Conservation (phyloP, 1,140 invertebrate genomes). For the Danaus melanippus region DNA sequence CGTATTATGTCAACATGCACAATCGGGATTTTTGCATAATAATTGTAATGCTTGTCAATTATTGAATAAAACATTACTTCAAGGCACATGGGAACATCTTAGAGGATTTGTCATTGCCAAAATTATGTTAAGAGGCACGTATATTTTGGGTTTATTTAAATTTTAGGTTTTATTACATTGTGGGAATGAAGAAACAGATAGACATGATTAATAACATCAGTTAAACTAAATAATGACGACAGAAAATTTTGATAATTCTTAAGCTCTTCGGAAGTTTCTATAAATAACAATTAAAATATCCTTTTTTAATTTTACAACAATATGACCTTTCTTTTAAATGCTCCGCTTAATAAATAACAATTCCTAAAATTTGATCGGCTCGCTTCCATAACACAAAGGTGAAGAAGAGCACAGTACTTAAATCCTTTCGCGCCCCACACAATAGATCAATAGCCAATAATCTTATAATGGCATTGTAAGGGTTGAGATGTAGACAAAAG, state of each 20-base stretch:
- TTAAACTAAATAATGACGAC: no score
- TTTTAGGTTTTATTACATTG: no score
- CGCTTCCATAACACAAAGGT: slow-evolving; percentile 12
- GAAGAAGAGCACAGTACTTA: slow-evolving; percentile 37
- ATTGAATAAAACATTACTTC: slow-evolving; percentile 56
- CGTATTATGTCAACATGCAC: slow-evolving; percentile 67
- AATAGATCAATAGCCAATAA: slow-evolving; percentile 66
- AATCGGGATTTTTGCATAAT: slow-evolving; percentile 58
- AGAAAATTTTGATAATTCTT: no score
- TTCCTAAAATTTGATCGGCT: slow-evolving; percentile 29
- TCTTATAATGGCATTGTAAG: slow-evolving; percentile 52
- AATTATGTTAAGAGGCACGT: slow-evolving; percentile 20
- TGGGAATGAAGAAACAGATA: no score
- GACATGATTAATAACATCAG: no score
- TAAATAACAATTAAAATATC: neutral
- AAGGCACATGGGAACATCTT: slow-evolving; percentile 28
- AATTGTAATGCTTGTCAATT: slow-evolving; percentile 59
- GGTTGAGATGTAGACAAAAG: slow-evolving; percentile 22
- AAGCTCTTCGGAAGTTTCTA: no score
- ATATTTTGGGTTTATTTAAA: no score
- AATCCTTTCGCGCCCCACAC: slow-evolving; percentile 54
- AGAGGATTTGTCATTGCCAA: slow-evolving; percentile 62
- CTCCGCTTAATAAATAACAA: slow-evolving; percentile 20
- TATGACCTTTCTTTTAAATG: slow-evolving; percentile 9
- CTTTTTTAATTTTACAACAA: slow-evolving; percentile 2